Percentiles rank a stretch among this genome's conserved stretches.
Conservation (phyloP, 2,797 vertebrate genomes). For the Chlorospingus semifuscus region DNA sequence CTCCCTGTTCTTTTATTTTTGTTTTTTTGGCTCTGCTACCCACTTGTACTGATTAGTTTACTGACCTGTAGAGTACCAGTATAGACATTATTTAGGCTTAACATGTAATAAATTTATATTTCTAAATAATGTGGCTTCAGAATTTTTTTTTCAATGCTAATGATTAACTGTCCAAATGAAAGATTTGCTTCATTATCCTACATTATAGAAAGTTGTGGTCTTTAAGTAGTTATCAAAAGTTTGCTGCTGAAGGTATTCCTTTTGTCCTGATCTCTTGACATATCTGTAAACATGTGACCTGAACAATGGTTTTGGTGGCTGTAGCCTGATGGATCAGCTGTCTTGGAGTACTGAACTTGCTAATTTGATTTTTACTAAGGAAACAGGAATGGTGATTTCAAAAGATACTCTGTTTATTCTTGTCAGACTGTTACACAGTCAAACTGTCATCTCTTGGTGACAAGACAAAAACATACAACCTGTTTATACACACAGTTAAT, state of each 20-base stretch:
- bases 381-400: not conserved
- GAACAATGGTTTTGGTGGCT: not conserved
- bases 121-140: not conserved
- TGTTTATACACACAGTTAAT: not conserved
- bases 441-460: not conserved
- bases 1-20: not conserved
- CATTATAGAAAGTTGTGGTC: not conserved
- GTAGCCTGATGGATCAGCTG: not conserved
- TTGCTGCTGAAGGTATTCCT: not conserved
- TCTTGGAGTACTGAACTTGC: not conserved
- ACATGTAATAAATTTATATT: not conserved
- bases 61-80: not conserved
- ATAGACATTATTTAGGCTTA: not conserved
- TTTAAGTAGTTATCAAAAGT: not conserved
- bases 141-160: not conserved
- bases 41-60: not conserved
- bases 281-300: not conserved
- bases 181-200: not conserved
- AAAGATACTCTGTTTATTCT: not conserved
- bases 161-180: not conserved
- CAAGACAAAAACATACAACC: not conserved
- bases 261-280: not conserved
- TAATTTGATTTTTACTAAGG: not conserved
- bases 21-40: not conserved
- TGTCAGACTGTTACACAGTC: not conserved